phyloP scores from a whole-genome alignment of 2,797 vertebrate species.

The Chloroceryle amazona region DNA sequence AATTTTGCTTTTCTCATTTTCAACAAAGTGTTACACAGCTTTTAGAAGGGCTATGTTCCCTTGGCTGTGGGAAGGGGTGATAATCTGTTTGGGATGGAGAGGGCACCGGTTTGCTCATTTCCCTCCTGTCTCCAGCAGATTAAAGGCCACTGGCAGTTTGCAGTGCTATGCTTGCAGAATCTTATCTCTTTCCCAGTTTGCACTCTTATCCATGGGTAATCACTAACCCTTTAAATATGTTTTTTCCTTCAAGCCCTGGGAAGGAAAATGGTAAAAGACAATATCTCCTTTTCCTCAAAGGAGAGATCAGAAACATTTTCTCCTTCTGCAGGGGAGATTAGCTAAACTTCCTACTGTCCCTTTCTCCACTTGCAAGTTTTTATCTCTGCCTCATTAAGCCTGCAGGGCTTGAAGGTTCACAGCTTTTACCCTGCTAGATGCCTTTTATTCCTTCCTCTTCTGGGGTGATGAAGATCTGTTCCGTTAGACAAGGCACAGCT shows the following conservation, averaged over 20 bases:
- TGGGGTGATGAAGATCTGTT: neutral
- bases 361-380: neutral
- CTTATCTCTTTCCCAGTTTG: neutral
- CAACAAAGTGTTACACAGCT: neutral
- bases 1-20: neutral
- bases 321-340: neutral
- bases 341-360: neutral
- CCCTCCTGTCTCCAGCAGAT: neutral
- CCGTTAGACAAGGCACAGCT: neutral
- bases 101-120: neutral
- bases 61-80: neutral
- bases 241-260: neutral
- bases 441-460: neutral
- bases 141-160: neutral
- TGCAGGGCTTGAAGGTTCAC: neutral
- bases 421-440: neutral
- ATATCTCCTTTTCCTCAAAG: neutral
- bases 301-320: neutral
- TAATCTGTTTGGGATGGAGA: neutral
- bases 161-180: neutral
- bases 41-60: neutral
- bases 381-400: neutral
- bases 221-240: neutral
- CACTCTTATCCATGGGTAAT: neutral
- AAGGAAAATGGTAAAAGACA: neutral